Evolutionary conservation across 2,113 vertebrate genomes (phyloP), one percentile per base, ranked within the genome.

Genomic region (Melanocharis versteri): DNA sequence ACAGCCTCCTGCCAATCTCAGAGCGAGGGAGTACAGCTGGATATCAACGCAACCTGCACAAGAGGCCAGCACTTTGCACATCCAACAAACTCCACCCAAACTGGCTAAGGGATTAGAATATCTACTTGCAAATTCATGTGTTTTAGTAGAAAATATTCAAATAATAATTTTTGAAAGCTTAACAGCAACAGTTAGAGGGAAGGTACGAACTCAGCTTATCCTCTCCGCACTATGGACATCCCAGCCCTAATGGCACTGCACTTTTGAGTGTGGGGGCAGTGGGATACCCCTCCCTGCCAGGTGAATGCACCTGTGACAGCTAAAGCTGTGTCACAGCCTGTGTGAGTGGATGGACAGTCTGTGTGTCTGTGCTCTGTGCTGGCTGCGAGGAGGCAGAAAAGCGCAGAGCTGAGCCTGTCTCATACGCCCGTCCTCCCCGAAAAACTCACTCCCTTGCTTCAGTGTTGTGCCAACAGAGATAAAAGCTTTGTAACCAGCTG

Each of bases 341-440:
- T 40, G 30, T 1, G 1, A 19, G 42, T 2, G 6, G 1, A 31
- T 2, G 50, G 37, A 18, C 48, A 54, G 50, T 3, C 31, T 0
- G 1, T 11, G 51, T 4, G 1, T n/a, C n/a, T 13, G 82, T 24
- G 61, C 50, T n/a, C 54, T 37, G 28, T 10, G 13, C 60, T 37
- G 64, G 13, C 45, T 70, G 69, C 37, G 66, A 78, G n/a, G 42
- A 37, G 24, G 27, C 17, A 47, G 48, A 5, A 45, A 45, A 62
- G 39, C 9, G 0, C 44, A 47, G 80, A 31, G 57, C n/a, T 39
- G 10, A 62, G 70, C 57, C 78, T 50, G 56, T 19, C 54, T 47
- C 15, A 47, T 11, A 2, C 1, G 1, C 23, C 48, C 33, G 39
- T 9, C 44, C 71, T 47, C 72, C 54, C 45, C 6, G 6, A 7